A percentile compares a stretch with the other conserved stretches of the same genome.
These are phyloP conservation scores for Noctua janthina DNA, from an alignment of 2,888 invertebrate species.

Conservation along the genomic window DNA sequence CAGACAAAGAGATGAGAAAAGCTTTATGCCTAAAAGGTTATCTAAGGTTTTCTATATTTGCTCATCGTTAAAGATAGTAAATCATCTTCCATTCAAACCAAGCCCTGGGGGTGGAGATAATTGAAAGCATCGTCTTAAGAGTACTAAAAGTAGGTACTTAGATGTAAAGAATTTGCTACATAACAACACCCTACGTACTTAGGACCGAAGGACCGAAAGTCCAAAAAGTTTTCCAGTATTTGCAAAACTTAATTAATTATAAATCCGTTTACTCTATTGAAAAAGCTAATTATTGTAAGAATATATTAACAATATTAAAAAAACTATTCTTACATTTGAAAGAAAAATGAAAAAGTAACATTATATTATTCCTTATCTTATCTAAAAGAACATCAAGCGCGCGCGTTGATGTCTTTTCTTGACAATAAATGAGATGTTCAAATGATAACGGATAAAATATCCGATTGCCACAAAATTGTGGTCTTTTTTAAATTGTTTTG, in stretches of 20 bases:
- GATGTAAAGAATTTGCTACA: background rate
- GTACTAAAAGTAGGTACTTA: background rate
- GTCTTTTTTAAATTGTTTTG: background rate
- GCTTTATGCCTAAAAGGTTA: background rate
- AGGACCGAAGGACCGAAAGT: background rate
- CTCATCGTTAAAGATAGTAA: background rate
- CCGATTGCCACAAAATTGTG: background rate
- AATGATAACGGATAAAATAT: constrained; percentile 29
- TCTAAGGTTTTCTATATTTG: background rate
- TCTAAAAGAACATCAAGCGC: constrained; percentile 25
- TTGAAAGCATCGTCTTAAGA: background rate
- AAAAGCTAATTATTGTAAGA: background rate
- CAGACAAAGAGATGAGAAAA: background rate
- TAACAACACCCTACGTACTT: background rate
- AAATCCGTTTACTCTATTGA: background rate
- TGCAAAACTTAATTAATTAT: background rate
- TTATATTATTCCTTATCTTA: constrained; percentile 14
- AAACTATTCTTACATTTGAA: background rate
- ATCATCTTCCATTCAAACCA: background rate
- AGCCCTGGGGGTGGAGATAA: background rate
- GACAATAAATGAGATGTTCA: constrained; percentile 41
- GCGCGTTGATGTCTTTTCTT: constrained; percentile 84
- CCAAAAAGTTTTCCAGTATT: background rate
- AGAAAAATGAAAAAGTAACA: background rate
- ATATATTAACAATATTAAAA: background rate